These are phyloP conservation scores for Natator depressus DNA, from an alignment of 2,113 vertebrate species.

Conservation along the genomic window DNA sequence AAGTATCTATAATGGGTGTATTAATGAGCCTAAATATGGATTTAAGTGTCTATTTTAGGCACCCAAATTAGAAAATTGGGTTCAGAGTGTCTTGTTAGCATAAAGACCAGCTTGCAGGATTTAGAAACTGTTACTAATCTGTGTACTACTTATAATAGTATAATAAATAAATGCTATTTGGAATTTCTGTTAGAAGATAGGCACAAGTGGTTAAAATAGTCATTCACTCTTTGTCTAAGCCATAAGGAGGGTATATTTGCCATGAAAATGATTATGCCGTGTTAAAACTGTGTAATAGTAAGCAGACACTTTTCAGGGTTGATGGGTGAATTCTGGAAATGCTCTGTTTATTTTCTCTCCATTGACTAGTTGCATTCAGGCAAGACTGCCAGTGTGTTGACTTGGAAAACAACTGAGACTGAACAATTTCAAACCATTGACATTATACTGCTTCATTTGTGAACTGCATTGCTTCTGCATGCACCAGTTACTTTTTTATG, in stretches of 20 bases:
- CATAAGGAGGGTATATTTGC: slow-evolving; percentile 71
- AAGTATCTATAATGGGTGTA: not conserved
- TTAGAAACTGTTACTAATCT: slow-evolving; percentile 18
- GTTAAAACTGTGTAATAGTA: slow-evolving; percentile 83
- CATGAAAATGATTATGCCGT: slow-evolving; percentile 87
- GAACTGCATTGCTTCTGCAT: slow-evolving; percentile 69
- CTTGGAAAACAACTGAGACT: slow-evolving; percentile 84
- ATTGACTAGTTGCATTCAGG: slow-evolving; percentile 83
- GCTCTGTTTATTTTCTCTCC: slow-evolving; percentile 83
- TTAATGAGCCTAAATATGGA: not conserved
- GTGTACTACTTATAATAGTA: not conserved
- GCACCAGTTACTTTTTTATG: slow-evolving; percentile 78
- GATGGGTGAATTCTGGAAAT: slow-evolving; percentile 81
- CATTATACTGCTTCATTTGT: slow-evolving; percentile 79
- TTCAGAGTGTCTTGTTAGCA: not conserved
- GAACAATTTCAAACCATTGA: slow-evolving; percentile 80
- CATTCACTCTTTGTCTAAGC: slow-evolving; percentile 72
- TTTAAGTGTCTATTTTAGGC: slow-evolving; percentile 1
- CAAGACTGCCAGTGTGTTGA: slow-evolving; percentile 81
- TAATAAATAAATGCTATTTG: slow-evolving; percentile 62
- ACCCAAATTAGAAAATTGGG: not conserved
- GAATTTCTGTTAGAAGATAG: slow-evolving; percentile 71
- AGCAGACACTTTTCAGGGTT: slow-evolving; percentile 81
- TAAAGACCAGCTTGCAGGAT: not conserved
- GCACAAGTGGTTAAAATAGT: slow-evolving; percentile 75